phyloP scores from a whole-genome alignment of 2,797 vertebrate species.

The Pelochelys cantorii region DNA sequence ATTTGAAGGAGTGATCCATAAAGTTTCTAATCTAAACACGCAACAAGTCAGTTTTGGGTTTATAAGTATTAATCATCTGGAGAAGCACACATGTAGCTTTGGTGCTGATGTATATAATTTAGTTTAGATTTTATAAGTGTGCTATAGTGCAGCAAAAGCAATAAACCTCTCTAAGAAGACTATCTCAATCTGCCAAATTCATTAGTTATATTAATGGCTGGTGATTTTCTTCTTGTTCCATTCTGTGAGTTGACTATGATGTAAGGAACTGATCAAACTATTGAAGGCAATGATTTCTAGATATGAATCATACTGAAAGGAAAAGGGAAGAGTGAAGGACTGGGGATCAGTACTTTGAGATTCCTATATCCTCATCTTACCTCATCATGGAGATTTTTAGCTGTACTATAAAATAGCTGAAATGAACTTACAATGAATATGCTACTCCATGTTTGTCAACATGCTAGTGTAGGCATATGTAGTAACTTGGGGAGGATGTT shows the following conservation, averaged over 20 bases:
- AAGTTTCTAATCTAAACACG: not conserved
- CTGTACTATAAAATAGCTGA: not conserved
- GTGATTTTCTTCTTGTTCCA: constrained; percentile 12
- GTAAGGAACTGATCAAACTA: not conserved
- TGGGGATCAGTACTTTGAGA: not conserved
- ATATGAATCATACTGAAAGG: not conserved
- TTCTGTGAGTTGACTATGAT: constrained; percentile 27
- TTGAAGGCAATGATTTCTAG: not conserved
- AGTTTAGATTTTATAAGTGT: constrained; percentile 25
- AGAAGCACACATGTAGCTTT: not conserved
- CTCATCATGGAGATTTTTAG: not conserved
- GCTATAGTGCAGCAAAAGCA: constrained; percentile 36
- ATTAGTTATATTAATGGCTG: constrained; percentile 37
- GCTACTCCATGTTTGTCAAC: constrained; percentile 1
- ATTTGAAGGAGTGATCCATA: not conserved
- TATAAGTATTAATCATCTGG: not conserved
- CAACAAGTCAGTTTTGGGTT: not conserved
- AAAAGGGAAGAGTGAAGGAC: not conserved
- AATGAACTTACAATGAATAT: not conserved
- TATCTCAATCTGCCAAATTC: constrained; percentile 40
- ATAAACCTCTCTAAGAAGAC: constrained; percentile 50
- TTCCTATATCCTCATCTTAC: not conserved
- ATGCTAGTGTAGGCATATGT: not conserved
- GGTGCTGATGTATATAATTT: constrained; percentile 44
- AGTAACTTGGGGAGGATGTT: not conserved